Evolutionary conservation across 2,888 invertebrate genomes (phyloP), one percentile per base, ranked within the genome.

Genomic region (Cephus pygmeus): DNA sequence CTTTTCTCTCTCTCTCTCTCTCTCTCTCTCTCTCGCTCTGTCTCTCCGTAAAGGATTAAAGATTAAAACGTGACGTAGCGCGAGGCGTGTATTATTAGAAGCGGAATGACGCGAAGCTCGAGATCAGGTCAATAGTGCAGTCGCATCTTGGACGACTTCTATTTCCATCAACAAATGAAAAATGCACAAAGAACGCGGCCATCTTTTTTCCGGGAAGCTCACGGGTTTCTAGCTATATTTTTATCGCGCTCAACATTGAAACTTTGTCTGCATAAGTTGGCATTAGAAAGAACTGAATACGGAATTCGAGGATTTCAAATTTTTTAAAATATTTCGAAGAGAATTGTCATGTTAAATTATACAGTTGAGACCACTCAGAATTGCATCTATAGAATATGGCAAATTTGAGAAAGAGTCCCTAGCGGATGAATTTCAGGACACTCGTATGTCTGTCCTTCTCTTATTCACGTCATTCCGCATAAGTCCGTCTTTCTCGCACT

Each of bases 101-200:
- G 68, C 78, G 75, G 78, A 75, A 79, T 75, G 77, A 82, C 77
- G 35, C 79, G 74, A 73, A 74, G 75, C 68, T 31, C 34, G 76
- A 23, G 56, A 56, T 56, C 56, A 56, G 11, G 34, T 68, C 33
- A 30, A 36, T 40, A 69, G n/a, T 34, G 73, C 40, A 33, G 56
- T n/a, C 31, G 30, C 56, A 56, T 23, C 56, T 56, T 56, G 56
- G 56, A 56, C 56, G 56, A 56, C 56, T 35, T 76, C 69, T 73
- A 78, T 78, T 78, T 78, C 76, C 78, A 78, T 78, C 73, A 76
- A 33, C 73, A 76, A 69, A 78, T 78, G 78, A 78, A 36, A 78
- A 71, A 80, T 74, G 77, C 31, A 77, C 79, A 81, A 79, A 84
- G 56, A 9, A 56, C 56, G 23, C 56, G 56, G 56, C 56, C 23